A percentile compares a stretch with the other conserved stretches of the same genome.
Conservation (phyloP, 2,797 vertebrate species). For the Oreonectes daqikongensis region DNA sequence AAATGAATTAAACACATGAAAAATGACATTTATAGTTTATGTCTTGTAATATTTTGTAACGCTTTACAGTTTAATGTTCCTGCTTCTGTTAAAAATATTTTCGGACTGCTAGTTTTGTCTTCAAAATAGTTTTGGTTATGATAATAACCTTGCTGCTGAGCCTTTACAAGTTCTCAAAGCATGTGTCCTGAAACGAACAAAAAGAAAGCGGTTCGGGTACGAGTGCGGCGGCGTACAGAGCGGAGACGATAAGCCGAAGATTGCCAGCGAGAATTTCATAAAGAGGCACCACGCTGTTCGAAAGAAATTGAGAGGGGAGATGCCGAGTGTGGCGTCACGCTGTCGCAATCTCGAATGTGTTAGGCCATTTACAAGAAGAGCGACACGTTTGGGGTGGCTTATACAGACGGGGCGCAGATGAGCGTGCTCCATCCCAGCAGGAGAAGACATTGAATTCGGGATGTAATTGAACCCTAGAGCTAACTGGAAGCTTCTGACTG, state of each 20-base stretch:
- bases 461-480: conserved; percentile 46
- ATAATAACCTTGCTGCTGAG: neutral
- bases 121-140: neutral
- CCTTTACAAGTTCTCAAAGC: conserved; percentile 15
- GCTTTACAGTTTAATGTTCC: neutral
- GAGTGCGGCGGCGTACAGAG: neutral
- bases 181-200: conserved; percentile 13
- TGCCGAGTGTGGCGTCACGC: conserved; percentile 52
- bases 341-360: conserved; percentile 52
- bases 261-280: conserved; percentile 59
- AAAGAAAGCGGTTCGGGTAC: neutral
- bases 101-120: neutral
- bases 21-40: neutral
- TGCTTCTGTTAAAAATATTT: neutral
- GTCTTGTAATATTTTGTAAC: neutral
- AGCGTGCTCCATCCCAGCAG: conserved; percentile 48
- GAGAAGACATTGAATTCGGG: conserved; percentile 24
- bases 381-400: conserved; percentile 30
- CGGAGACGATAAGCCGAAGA: conserved; percentile 54
- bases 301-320: conserved; percentile 55
- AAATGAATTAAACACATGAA: neutral
- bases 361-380: conserved; percentile 53
- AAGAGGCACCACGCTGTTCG: conserved; percentile 55
- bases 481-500: conserved; percentile 52
- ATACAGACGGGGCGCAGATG: conserved; percentile 25